Conservation (phyloP, 2,797 vertebrate species). For the Coregonus ussuriensis region DNA sequence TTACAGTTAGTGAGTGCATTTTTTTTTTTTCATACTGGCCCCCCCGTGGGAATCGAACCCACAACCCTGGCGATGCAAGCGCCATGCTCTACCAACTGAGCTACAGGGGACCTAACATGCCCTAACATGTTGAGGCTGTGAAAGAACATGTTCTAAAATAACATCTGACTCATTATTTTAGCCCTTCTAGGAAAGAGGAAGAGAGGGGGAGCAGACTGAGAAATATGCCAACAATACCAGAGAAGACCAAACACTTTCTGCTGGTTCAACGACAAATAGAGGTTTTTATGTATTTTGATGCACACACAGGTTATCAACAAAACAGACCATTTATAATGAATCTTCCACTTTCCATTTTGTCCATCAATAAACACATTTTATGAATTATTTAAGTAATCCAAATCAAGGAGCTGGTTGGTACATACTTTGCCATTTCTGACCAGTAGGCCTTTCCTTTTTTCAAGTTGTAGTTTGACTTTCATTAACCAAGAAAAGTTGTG, state of each 20-base stretch:
- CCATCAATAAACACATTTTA: background rate
- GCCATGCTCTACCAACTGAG: too few species aligned
- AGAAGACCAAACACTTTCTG: background rate
- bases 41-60: too few species aligned
- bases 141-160: constrained; percentile 40
- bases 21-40: too few species aligned
- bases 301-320: background rate
- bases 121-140: constrained; percentile 51
- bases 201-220: constrained; percentile 1
- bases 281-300: background rate
- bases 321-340: background rate
- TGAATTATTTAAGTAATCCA: background rate
- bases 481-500: background rate
- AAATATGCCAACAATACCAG: background rate
- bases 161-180: constrained; percentile 42
- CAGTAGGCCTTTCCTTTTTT: background rate
- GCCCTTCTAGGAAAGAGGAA: background rate
- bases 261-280: background rate
- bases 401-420: background rate
- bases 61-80: too few species aligned
- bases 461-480: background rate
- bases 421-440: background rate
- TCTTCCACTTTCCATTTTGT: background rate
- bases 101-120: constrained; percentile 34
- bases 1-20: too few species aligned